Base-by-base conservation (phyloP, 64 coral and sea anemone species). In the Stylophora pistillata region DNA sequence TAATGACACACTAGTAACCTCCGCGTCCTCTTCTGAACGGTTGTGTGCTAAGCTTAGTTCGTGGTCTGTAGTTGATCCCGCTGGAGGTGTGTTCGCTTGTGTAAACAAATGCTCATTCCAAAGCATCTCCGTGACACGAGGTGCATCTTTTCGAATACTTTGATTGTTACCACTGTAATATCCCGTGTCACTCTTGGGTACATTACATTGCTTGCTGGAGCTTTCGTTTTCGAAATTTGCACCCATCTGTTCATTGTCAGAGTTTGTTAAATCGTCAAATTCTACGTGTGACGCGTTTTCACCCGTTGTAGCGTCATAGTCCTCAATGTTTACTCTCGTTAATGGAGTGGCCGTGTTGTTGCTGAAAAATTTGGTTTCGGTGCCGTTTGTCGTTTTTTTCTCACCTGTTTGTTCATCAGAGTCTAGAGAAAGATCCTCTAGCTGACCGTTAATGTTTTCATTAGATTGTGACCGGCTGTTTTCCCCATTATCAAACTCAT, bases 101-200 rank as follows among this genome's bases (percentile, higher is more conserved):
- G 62, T 64, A 84, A 84, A 84, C 62, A 84, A 84, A 84, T 69
- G 21, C 21, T 84, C 80, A 84, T 84, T 84, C 80, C 60, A 84
- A 53, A 54, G 21, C 20, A 25, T 69, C 62, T 84, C 34, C 13
- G 32, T 84, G 62, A 47, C 60, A 25, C 25, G 64, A 28, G 23
- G n/a, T 25, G 64, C 21, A 28, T 70, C 60, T 84, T 84, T 83
- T 84, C 21, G 21, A n/a, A 69, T 17, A 18, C 61, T 69, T 13
- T 84, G 60, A 37, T 65, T 70, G 15, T 63, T 34, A 29, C 80
- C 69, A 25, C 80, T 84, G 34, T 84, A 84, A 26, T 84, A 84
- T n/a, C 80, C 80, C 0, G 80, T 84, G 17, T 84, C 80, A 62
- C 33, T 84, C 20, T 64, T 69, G 13, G 52, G 60, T 28, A 7